phyloP scores from a whole-genome alignment of 2,113 vertebrate species.

The Cacatua alba region DNA sequence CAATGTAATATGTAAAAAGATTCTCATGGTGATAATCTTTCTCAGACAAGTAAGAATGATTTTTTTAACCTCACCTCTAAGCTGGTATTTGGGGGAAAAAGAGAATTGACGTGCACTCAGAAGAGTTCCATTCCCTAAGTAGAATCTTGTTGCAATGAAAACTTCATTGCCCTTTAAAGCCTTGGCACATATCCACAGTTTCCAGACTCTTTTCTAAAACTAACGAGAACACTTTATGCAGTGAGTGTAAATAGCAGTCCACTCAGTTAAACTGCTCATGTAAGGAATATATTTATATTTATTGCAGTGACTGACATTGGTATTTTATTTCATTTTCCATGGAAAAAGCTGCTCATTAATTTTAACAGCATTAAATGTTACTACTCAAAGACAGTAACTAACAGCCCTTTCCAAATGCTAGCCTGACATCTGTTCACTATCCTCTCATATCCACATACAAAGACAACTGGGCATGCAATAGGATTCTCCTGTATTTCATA shows the following conservation, averaged over 20 bases:
- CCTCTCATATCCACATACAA: background rate
- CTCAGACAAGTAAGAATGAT: background rate
- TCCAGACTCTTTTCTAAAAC: constrained; percentile 17
- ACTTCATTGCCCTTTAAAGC: constrained; percentile 47
- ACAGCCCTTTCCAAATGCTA: background rate
- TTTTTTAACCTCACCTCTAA: constrained; percentile 8
- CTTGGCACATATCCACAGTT: constrained; percentile 21
- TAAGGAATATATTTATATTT: constrained; percentile 2
- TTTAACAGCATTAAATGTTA: background rate
- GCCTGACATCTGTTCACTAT: background rate
- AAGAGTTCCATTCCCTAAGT: background rate
- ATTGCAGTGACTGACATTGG: background rate
- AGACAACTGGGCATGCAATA: background rate
- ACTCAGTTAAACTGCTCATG: background rate
- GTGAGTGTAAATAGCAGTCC: background rate
- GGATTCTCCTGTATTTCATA: background rate
- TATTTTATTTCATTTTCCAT: constrained; percentile 27
- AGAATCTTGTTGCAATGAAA: constrained; percentile 25
- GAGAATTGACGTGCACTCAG: background rate
- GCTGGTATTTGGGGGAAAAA: rapidly evolving
- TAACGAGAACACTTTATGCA: constrained; percentile 9
- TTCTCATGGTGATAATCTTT: background rate
- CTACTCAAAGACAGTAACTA: background rate
- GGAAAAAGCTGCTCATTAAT: background rate
- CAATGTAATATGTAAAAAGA: background rate